Base-by-base conservation (phyloP, 2,113 vertebrate species). In the Motacilla tschutschensis region DNA sequence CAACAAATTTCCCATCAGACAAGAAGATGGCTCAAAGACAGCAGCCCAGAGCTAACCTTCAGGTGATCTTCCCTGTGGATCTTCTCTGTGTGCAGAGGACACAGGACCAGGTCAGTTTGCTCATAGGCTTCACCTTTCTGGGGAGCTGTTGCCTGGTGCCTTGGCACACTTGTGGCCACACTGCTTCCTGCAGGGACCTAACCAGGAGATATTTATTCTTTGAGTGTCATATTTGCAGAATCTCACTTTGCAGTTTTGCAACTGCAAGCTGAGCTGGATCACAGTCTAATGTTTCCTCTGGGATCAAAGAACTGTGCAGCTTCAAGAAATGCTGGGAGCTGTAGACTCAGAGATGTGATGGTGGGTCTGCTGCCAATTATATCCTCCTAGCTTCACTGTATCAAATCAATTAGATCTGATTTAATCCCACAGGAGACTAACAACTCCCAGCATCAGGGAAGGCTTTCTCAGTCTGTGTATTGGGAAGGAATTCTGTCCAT, bases 271-370 rank as follows among this genome's bases (percentile, higher is more conserved):
- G 63, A 89, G 85, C 78, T 79, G n/a, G 66, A 82, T 78, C 71
- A 44, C 72, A 66, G 48, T 69, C 62, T 76, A 17, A 62, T 2
- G 5, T 66, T 84, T 81, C 83, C 80, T 85, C 77, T 76, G 67
- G 79, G 79, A 95, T 79, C 70, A 91, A 89, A 86, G 78, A 91
- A 70, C 31, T 50, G 43, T 54, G 31, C 80, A 84, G 79, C 81
- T 76, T 84, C 59, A 53, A 88, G 62, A 84, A 92, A 74, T 53
- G 71, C 83, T 79, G 55, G 78, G 64, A 88, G 72, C 88, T 88
- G 64, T 87, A 86, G 72, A 65, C 75, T 86, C 78, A 47, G 54
- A 79, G 54, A 54, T 86, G 33, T n/a, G 63, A 38, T 82, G 64
- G 48, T 46, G 25, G 72, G 40, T 67, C 36, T 89, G 79, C 73